phyloP scores from a whole-genome alignment of 2,113 vertebrate genomes.

The Pomatorhinus ruficollis region DNA sequence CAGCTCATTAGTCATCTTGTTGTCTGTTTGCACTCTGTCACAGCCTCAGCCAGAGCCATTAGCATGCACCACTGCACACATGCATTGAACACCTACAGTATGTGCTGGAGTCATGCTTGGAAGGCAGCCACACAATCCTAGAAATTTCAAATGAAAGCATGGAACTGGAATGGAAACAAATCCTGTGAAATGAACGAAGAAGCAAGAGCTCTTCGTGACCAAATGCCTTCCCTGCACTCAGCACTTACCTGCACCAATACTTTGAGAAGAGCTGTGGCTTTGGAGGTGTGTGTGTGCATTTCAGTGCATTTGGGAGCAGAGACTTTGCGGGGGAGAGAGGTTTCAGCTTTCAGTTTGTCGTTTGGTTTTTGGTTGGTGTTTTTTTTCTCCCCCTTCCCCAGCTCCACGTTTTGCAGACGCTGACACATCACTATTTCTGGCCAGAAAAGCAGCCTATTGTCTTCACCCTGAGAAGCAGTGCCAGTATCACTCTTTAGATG shows the following conservation, averaged over 20 bases:
- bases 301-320: not conserved
- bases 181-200: not conserved
- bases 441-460: slow-evolving; percentile 64
- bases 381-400: not conserved
- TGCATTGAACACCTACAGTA: slow-evolving; percentile 62
- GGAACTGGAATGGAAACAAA: slow-evolving; percentile 52
- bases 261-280: not conserved
- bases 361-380: not conserved
- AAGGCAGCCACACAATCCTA: slow-evolving; percentile 63
- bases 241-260: not conserved
- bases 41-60: slow-evolving; percentile 54
- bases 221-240: not conserved
- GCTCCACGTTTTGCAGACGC: slow-evolving; percentile 50
- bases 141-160: slow-evolving; percentile 56
- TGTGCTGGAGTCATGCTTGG: slow-evolving; percentile 65
- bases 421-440: slow-evolving; percentile 68
- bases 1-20: slow-evolving; percentile 65
- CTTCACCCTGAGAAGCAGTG: slow-evolving; percentile 27
- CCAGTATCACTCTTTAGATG: slow-evolving; percentile 50
- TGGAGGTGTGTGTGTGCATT: not conserved
- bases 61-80: slow-evolving; percentile 66
- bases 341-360: slow-evolving; percentile 10
- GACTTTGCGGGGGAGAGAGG: not conserved
- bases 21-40: slow-evolving; percentile 65
- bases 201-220: not conserved